Evolutionary conservation across 2,888 invertebrate genomes (phyloP).

Genomic region (Zaprionus bogoriensis): DNA sequence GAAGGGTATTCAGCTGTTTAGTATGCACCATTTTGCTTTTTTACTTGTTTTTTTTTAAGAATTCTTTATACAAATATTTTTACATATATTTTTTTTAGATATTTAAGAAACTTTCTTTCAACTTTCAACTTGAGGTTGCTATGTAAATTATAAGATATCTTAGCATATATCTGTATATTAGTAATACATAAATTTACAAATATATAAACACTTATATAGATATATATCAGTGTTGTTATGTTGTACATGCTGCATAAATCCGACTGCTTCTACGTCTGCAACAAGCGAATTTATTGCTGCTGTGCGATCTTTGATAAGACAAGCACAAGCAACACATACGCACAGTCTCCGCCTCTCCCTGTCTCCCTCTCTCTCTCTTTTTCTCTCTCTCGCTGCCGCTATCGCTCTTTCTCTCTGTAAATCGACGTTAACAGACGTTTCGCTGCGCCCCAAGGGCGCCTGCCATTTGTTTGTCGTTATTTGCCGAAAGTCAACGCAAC

Average conservation of each 20-base stretch:
- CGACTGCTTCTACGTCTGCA: constrained; percentile 14
- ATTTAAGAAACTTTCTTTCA: too few relatives aligned
- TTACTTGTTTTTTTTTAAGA: too few relatives aligned
- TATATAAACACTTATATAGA: neutral
- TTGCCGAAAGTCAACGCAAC: constrained; percentile 67
- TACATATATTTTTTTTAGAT: too few relatives aligned
- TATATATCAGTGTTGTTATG: neutral
- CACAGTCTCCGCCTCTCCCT: constrained; percentile 10
- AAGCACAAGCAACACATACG: constrained; percentile 27
- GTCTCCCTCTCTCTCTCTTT: neutral
- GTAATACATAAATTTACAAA: neutral
- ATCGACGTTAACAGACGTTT: constrained; percentile 34
- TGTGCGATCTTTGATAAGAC: constrained; percentile 44
- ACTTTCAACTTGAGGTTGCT: too few relatives aligned
- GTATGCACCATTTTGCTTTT: too few relatives aligned
- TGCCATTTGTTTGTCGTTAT: constrained; percentile 65
- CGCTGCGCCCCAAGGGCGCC: constrained; percentile 43
- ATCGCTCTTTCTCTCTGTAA: neutral
- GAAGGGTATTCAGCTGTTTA: too few relatives aligned
- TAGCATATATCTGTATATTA: neutral
- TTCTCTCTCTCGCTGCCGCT: neutral
- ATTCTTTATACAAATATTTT: too few relatives aligned
- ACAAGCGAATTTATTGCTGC: constrained; percentile 39
- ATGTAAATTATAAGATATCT: too few relatives aligned
- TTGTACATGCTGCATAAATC: neutral